These are phyloP conservation scores for Synergus itoensis DNA, from an alignment of 2,888 invertebrate species.

Conservation along the genomic window DNA sequence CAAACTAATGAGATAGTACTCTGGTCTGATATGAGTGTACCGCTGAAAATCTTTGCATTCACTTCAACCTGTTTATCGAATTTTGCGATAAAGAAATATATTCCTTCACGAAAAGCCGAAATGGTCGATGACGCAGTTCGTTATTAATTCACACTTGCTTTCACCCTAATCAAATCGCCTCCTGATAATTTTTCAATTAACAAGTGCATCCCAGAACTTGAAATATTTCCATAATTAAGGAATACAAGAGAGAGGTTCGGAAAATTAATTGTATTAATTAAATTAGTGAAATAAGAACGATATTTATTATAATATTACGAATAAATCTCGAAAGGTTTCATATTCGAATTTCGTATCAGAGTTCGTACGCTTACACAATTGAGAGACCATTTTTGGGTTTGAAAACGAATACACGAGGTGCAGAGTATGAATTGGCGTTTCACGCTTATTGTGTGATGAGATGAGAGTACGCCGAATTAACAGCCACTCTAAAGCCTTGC, in stretches of 20 bases:
- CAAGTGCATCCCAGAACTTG: background rate
- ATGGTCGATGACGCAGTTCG: slow-evolving; percentile 14
- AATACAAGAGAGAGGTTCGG: no score
- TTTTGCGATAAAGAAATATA: background rate
- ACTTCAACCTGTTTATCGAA: background rate
- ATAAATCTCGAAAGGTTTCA: background rate
- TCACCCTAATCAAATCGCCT: background rate
- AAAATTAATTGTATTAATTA: background rate
- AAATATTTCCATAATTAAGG: background rate
- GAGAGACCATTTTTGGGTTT: slow-evolving; percentile 55
- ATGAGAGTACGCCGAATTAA: slow-evolving; percentile 74
- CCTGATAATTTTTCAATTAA: slow-evolving; percentile 28
- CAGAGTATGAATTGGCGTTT: slow-evolving; percentile 75
- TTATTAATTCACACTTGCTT: slow-evolving; percentile 9
- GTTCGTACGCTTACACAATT: slow-evolving; percentile 62
- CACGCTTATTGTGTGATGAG: slow-evolving; percentile 73
- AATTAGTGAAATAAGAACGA: background rate
- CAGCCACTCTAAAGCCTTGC: slow-evolving; percentile 71
- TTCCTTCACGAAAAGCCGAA: background rate
- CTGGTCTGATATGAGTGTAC: background rate
- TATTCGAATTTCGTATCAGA: slow-evolving; percentile 17
- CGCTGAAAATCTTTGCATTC: background rate
- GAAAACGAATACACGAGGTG: slow-evolving; percentile 57
- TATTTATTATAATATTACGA: background rate
- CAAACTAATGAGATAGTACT: slow-evolving; percentile 68